Evolutionary conservation across 2,113 vertebrate genomes (phyloP), one percentile per base, ranked within the genome.

Genomic region (Carettochelys insculpta): DNA sequence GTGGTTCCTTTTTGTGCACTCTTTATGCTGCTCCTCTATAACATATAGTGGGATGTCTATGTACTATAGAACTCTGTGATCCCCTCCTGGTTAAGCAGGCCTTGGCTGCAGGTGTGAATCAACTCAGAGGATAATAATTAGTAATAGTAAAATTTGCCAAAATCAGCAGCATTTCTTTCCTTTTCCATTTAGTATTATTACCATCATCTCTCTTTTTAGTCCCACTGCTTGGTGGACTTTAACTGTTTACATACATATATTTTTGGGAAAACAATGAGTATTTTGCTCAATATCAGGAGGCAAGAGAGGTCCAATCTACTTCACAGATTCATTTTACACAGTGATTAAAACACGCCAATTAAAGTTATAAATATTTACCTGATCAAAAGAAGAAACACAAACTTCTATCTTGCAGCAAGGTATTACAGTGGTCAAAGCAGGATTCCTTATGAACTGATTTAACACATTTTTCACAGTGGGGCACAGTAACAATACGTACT

Each of bases 381-480:
- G 90, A 80, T 68, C 92, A 53, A 83, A 14, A 77, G 17, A 11
- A 91, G 41, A 75, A 75, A 6, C 47, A 68, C 29, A 91, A 95
- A 95, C 83, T 71, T 11, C 13, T 94, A 2, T 68, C 61, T 41
- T 87, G 89, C 48, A 89, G 88, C 27, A 90, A 90, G 50, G 52
- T 48, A 50, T 58, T 31, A 56, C 11, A 87, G 54, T 7, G 52
- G 27, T 34, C 58, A 31, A 19, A 77, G 29, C 4, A 41, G 47
- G 29, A 29, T 93, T 90, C 85, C 84, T 92, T 94, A 90, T 53
- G 71, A 95, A 91, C 54, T 88, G 92, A 87, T 89, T 73, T 3
- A 89, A 68, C 53, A 92, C 83, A 90, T 94, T 95, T 94, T 95
- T 87, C 92, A 95, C 94, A 91, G 87, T 82, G 50, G 85, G 87